These are phyloP conservation scores for Ctenochaetus hawaiiensis DNA, from an alignment of 2,797 vertebrate species.

Conservation along the genomic window DNA sequence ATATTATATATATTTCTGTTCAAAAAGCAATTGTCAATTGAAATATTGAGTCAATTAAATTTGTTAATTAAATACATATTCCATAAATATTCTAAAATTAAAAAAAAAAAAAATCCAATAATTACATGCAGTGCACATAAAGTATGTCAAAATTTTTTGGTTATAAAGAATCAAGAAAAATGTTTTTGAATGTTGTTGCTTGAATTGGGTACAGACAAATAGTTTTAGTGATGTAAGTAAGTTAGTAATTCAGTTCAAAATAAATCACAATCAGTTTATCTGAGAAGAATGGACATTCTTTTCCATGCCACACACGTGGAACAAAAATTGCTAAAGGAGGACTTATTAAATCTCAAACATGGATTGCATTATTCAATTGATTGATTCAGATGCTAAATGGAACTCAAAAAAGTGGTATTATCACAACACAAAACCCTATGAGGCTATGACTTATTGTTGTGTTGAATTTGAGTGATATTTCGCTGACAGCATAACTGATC, in stretches of 20 bases:
- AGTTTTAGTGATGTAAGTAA: slow-evolving; percentile 36
- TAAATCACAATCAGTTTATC: slow-evolving; percentile 47
- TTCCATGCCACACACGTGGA: slow-evolving; percentile 26
- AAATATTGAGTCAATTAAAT: neutral
- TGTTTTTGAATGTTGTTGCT: slow-evolving; percentile 11
- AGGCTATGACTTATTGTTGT: slow-evolving; percentile 76
- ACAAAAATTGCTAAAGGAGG: slow-evolving; percentile 42
- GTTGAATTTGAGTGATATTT: slow-evolving; percentile 77
- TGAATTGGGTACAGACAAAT: neutral
- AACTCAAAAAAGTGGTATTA: slow-evolving; percentile 67
- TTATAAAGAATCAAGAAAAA: neutral
- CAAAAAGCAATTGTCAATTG: neutral
- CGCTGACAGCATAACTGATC: slow-evolving; percentile 73
- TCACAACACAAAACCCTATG: slow-evolving; percentile 68
- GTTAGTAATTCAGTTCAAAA: slow-evolving; percentile 41
- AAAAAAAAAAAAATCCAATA: neutral
- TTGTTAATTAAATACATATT: neutral
- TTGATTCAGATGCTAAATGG: slow-evolving; percentile 70
- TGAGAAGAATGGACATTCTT: slow-evolving; percentile 53
- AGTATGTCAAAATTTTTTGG: neutral
- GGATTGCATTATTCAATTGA: slow-evolving; percentile 65
- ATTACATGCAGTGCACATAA: neutral
- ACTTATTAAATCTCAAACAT: slow-evolving; percentile 54
- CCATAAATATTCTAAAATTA: neutral
- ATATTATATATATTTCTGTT: slow-evolving; percentile 7